Base-by-base conservation (phyloP, 2,797 vertebrate species). In the Stomatorhinus walkeri region DNA sequence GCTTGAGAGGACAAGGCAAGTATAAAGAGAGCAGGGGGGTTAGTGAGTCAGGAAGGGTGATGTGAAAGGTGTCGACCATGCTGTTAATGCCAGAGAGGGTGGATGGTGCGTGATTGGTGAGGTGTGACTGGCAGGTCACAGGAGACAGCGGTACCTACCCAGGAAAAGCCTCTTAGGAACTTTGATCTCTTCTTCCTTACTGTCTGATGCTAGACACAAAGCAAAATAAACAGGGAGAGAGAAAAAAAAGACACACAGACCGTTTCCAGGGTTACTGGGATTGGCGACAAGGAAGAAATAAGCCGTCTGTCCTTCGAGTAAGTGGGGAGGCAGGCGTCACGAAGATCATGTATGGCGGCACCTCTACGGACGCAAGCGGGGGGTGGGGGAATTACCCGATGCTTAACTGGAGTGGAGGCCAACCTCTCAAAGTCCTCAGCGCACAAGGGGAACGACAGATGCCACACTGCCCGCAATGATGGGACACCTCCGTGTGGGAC, bases 181-280 rank as follows among this genome's bases (percentile, higher is more conserved):
- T 97, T 96, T 97, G 97, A 97, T 91, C 94, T 98, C 98, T 96
- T 98, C 98, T 89, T 99, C 98, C 95, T 98, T 98, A 98, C 94
- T 96, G 96, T 98, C 98, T 97, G 97, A 95, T 76, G 96, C 97
- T 97, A 97, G 93, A 94, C 92, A 88, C 90, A 93, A 91, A 90
- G 90, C 89, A 94, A 93, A 93, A 95, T 89, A 95, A 91, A 92
- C 87, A 46, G 10, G 56, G 89, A 84, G 90, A 90, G 49, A 91
- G 5, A 10, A 87, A 61, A 56, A 79, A 89, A 89, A 89, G 87
- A 90, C 81, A 91, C 87, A 87, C 36, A 61, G 89, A 43, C 16
- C 24, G 28, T 86, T 86, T 86, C 48, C 84, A 86, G 49, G 84
- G 48, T 52, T 52, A 32, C 43, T 46, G 49, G 24, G 49, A 32